phyloP scores from a whole-genome alignment of 2,797 vertebrate genomes.

The Catharus ustulatus region DNA sequence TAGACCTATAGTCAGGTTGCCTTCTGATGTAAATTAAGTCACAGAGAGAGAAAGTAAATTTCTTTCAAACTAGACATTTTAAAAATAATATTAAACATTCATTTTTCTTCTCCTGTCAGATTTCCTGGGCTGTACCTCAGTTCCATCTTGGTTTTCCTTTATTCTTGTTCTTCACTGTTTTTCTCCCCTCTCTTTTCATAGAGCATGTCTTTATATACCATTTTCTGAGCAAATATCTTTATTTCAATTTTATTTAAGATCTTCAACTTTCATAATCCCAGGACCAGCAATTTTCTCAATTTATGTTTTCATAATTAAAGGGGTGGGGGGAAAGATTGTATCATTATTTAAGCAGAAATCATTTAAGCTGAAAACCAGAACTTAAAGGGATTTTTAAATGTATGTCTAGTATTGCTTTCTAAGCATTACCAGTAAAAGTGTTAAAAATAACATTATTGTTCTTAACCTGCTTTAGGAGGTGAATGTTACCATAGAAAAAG shows the following conservation, averaged over 20 bases:
- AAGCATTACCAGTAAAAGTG: background rate
- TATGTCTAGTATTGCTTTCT: background rate
- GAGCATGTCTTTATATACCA: background rate
- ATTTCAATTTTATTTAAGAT: background rate
- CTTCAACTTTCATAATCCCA: background rate
- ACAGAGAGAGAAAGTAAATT: background rate
- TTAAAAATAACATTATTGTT: background rate
- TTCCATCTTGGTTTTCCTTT: background rate
- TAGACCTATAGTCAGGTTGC: background rate
- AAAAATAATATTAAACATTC: background rate
- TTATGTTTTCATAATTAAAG: background rate
- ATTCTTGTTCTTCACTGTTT: background rate
- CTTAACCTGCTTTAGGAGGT: background rate
- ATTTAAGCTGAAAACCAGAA: background rate
- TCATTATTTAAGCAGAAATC: background rate
- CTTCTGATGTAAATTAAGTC: slow-evolving; percentile 6
- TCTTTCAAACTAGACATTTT: background rate
- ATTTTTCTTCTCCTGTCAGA: background rate
- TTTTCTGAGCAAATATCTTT: background rate
- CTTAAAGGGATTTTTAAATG: background rate
- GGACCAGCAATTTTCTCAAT: background rate
- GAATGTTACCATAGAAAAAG: background rate
- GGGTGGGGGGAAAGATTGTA: background rate
- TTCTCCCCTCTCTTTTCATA: background rate
- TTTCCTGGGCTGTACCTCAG: background rate